Conservation (phyloP, 2,888 invertebrate genomes). For the Caenorhabditis sp. region DNA sequence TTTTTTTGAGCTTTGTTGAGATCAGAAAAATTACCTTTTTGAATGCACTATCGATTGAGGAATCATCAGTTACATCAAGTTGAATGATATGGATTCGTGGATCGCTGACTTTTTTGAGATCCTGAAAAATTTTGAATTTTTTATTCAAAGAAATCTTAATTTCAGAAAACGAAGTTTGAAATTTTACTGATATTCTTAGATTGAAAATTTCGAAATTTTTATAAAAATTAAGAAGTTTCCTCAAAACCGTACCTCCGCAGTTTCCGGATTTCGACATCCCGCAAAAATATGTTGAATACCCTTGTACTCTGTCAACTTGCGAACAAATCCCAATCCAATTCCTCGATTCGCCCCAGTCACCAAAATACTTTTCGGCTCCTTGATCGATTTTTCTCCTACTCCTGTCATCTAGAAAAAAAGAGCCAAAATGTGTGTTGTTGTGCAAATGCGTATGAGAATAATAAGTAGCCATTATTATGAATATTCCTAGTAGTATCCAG, state of each 20-base stretch:
- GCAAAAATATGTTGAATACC: constrained; percentile 21
- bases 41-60: constrained; percentile 29
- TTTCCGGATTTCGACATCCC: constrained; percentile 29
- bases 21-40: constrained; percentile 4
- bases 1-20: neutral
- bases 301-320: constrained; percentile 22
- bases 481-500: neutral
- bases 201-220: neutral
- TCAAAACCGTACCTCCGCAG: constrained; percentile 12
- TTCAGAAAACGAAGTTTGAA: no score
- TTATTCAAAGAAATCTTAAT: neutral
- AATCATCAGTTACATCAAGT: constrained; percentile 33
- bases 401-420: neutral
- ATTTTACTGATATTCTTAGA: no score
- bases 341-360: constrained; percentile 38
- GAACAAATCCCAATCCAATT: constrained; percentile 31
- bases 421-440: neutral
- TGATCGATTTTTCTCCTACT: constrained; percentile 3
- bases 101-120: constrained; percentile 20
- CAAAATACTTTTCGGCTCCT: constrained; percentile 24
- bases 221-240: neutral
- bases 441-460: neutral
- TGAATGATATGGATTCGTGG: constrained; percentile 33
- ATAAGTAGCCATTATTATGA: neutral
- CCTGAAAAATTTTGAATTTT: constrained; percentile 19